Percentiles rank a stretch among this genome's conserved stretches.
phyloP scores from a whole-genome alignment of 1,140 invertebrate species.

The Parapsyche elsis region DNA sequence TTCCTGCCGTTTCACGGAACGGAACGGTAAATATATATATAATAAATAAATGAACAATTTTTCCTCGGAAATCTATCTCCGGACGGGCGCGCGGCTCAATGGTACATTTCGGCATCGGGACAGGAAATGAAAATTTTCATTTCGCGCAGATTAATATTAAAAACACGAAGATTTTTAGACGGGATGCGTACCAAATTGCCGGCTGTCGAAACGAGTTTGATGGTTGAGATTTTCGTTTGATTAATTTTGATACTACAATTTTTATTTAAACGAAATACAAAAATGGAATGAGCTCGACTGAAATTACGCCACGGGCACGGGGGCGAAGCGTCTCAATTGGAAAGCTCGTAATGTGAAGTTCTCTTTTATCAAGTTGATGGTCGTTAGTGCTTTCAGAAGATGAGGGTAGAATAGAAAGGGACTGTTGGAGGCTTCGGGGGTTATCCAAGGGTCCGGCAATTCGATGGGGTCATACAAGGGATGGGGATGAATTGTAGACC shows the following conservation, averaged over 20 bases:
- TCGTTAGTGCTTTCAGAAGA: constrained; percentile 7
- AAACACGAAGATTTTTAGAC: constrained; percentile 12
- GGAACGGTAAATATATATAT: not conserved
- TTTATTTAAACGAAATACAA: no score
- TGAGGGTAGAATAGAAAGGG: not conserved
- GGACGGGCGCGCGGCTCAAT: not conserved
- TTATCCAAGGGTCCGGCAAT: not conserved
- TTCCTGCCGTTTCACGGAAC: not conserved
- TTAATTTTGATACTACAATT: constrained; percentile 9
- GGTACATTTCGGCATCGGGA: not conserved
- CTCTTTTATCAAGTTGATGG: not conserved
- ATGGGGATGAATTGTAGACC: constrained; percentile 17
- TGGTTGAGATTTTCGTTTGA: not conserved
- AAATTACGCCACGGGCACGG: no score
- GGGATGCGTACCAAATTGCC: not conserved
- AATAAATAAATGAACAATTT: not conserved
- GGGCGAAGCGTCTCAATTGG: no score
- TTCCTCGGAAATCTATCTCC: not conserved
- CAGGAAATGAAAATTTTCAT: constrained; percentile 21
- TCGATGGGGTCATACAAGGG: not conserved
- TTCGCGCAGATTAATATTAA: constrained; percentile 10
- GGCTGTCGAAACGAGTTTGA: not conserved
- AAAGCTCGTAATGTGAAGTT: no score
- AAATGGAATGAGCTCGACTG: no score
- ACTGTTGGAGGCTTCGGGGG: not conserved